phyloP scores from a whole-genome alignment of 1,140 invertebrate species.

The Brachystomella parvula region DNA sequence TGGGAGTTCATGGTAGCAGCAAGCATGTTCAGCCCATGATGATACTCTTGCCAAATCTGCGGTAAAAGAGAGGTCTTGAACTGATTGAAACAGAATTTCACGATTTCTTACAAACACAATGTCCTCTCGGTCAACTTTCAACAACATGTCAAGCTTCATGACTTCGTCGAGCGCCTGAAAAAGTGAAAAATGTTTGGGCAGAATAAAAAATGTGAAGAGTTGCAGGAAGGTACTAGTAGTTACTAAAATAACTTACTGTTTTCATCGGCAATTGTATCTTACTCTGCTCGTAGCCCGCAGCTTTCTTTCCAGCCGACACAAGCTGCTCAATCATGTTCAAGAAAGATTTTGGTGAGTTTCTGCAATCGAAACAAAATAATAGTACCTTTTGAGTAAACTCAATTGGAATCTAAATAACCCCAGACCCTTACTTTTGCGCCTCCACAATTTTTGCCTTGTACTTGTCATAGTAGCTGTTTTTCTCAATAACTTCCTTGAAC shows the following conservation, averaged over 20 bases:
- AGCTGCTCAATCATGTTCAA: slow-evolving; percentile 42
- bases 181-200: background rate
- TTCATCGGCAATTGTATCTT: slow-evolving; percentile 26
- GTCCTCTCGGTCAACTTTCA: slow-evolving; percentile 56
- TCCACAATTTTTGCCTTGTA: slow-evolving; percentile 68
- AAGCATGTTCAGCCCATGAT: slow-evolving; percentile 57
- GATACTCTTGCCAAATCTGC: slow-evolving; percentile 71
- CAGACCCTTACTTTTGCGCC: slow-evolving; percentile 52
- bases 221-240: no score
- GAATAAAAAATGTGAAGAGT: no score
- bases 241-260: slow-evolving; percentile 46
- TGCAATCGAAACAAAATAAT: slow-evolving; percentile 20
- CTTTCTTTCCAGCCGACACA: slow-evolving; percentile 47
- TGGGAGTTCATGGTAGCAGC: slow-evolving; percentile 57
- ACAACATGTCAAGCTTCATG: slow-evolving; percentile 70
- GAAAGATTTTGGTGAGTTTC: slow-evolving; percentile 64
- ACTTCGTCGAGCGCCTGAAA: slow-evolving; percentile 54
- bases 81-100: slow-evolving; percentile 6
- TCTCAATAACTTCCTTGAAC: slow-evolving; percentile 52
- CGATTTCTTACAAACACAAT: slow-evolving; percentile 27
- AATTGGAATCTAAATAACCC: background rate
- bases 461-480: slow-evolving; percentile 73
- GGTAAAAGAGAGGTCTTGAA: slow-evolving; percentile 16
- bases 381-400: slow-evolving; percentile 7
- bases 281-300: slow-evolving; percentile 12